These are phyloP conservation scores for Aphidius gifuensis DNA, from an alignment of 1,140 invertebrate species.

Conservation along the genomic window DNA sequence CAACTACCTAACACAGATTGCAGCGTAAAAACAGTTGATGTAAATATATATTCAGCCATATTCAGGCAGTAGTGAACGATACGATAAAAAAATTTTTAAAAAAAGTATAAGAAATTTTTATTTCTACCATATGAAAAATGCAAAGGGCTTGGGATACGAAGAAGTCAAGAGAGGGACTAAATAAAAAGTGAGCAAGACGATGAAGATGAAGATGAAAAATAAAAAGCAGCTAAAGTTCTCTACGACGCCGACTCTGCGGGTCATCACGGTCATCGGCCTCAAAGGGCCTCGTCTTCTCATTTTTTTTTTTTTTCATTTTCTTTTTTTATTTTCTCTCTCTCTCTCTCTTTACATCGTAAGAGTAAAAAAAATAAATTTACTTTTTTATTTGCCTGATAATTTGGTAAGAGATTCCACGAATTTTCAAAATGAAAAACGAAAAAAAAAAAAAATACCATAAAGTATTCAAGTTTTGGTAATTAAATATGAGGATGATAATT, in stretches of 20 bases:
- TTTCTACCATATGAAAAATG: background rate
- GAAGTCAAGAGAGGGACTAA: background rate
- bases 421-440: background rate
- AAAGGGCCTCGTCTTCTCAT: slow-evolving; percentile 9
- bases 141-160: background rate
- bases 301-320: background rate
- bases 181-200: background rate
- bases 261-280: slow-evolving; percentile 52
- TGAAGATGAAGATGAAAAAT: slow-evolving; percentile 25
- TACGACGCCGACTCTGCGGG: slow-evolving; percentile 27
- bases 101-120: no score
- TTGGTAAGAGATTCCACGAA: no score
- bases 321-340: background rate
- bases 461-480: no score
- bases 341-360: background rate
- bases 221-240: slow-evolving; percentile 23
- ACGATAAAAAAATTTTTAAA: no score
- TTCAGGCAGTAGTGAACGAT: no score
- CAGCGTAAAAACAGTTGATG: no score
- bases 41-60: no score
- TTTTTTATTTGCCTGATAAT: no score
- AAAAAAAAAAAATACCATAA: background rate
- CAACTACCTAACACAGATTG: no score
- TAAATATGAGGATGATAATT: no score
- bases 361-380: background rate